These are phyloP conservation scores for Zaprionus ghesquierei DNA, from an alignment of 1,140 invertebrate genomes.

Conservation along the genomic window DNA sequence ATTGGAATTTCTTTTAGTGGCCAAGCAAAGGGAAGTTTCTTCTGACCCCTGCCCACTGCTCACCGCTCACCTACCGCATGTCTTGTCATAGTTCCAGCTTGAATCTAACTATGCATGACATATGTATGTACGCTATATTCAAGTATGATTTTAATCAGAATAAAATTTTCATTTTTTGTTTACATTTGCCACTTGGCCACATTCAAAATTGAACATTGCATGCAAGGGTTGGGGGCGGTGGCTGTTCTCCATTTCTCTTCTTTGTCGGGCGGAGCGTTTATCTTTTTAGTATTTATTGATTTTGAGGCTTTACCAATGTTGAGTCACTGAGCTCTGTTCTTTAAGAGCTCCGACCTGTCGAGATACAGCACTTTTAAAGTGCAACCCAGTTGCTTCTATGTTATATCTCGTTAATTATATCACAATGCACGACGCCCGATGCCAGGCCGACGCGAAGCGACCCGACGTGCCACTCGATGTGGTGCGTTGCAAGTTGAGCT, in stretches of 20 bases:
- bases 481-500: constrained; percentile 30
- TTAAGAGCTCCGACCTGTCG: constrained; percentile 28
- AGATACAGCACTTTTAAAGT: constrained; percentile 27
- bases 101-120: constrained; percentile 27
- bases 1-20: constrained; percentile 70
- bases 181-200: constrained; percentile 21
- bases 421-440: constrained; percentile 67
- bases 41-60: constrained; percentile 1
- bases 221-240: no score
- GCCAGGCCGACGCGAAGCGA: background rate
- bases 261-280: background rate
- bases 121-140: constrained; percentile 4
- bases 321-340: background rate
- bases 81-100: constrained; percentile 11
- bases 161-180: constrained; percentile 62
- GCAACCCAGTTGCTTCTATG: constrained; percentile 51
- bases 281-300: constrained; percentile 17
- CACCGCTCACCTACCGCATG: background rate
- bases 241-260: constrained; percentile 1
- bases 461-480: constrained; percentile 11
- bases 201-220: constrained; percentile 12
- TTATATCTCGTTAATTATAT: constrained; percentile 80
- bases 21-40: constrained; percentile 32
- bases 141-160: constrained; percentile 74
- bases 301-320: constrained; percentile 16